A percentile compares a stretch with the other conserved stretches of the same genome.
Evolutionary conservation across 2,113 vertebrate species (phyloP).

Genomic region (Cynopterus brachyotis): DNA sequence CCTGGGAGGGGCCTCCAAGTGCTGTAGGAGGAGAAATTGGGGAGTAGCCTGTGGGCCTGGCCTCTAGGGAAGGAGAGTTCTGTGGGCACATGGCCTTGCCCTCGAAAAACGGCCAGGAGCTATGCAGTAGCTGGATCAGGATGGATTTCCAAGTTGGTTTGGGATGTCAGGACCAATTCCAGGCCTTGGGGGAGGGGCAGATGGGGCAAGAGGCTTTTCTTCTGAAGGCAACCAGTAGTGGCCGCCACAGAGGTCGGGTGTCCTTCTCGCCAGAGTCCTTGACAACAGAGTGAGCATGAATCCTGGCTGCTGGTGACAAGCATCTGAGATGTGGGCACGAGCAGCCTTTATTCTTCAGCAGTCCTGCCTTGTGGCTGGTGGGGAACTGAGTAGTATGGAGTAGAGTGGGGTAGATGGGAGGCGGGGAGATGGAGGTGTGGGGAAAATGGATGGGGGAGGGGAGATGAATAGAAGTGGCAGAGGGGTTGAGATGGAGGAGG

Average conservation of each 20-base stretch:
- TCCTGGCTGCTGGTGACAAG: background rate
- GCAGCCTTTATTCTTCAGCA: too few species aligned
- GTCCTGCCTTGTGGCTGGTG: background rate
- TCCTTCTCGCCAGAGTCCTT: background rate
- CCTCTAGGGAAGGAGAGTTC: background rate
- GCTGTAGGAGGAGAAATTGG: background rate
- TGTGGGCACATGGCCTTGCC: rapidly evolving
- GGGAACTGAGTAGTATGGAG: background rate
- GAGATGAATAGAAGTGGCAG: background rate
- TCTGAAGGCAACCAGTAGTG: background rate
- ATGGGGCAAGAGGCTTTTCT: background rate
- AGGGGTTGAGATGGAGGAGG: background rate
- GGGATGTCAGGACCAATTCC: background rate
- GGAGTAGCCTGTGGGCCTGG: too few species aligned
- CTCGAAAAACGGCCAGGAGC: background rate
- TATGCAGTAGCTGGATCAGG: background rate
- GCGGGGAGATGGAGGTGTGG: background rate
- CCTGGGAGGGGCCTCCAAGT: background rate
- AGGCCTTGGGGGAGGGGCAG: background rate
- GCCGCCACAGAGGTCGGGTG: background rate
- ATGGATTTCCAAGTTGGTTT: background rate
- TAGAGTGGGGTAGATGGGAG: rapidly evolving
- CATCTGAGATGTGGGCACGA: background rate
- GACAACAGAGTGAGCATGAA: background rate
- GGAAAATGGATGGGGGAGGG: background rate